Conservation (phyloP, 2,113 vertebrate species). For the Hydrochoerus hydrochaeris region DNA sequence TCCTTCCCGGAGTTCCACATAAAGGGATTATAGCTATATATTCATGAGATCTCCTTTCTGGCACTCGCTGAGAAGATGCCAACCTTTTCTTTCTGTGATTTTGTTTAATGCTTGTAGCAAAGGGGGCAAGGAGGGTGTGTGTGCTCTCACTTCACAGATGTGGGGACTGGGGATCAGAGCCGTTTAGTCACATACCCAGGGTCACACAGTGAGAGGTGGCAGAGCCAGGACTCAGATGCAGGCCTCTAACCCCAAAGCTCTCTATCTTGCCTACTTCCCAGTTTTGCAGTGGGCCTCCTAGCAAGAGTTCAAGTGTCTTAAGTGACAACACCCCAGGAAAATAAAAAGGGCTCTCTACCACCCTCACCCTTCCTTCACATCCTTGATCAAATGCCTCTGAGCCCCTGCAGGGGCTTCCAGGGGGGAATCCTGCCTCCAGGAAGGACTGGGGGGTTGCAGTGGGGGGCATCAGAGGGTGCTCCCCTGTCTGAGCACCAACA, state of each 20-base stretch:
- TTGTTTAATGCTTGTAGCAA: neutral
- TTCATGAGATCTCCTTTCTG: conserved; percentile 3
- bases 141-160: neutral
- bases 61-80: neutral
- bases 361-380: neutral
- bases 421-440: neutral
- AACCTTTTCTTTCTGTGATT: neutral
- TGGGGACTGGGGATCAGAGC: neutral
- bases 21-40: neutral
- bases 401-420: neutral
- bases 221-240: neutral
- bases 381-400: accelerated
- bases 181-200: neutral
- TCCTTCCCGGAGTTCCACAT: neutral
- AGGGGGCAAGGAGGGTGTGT: neutral
- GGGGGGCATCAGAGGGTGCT: accelerated
- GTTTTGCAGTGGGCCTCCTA: neutral
- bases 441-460: neutral
- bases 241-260: neutral
- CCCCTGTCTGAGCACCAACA: neutral
- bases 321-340: neutral
- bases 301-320: neutral
- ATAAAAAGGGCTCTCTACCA: neutral
- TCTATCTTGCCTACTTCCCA: accelerated
- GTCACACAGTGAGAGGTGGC: neutral